These are phyloP conservation scores for Stenotaenia linearis DNA, from an alignment of 2,888 invertebrate genomes.

Conservation along the genomic window DNA sequence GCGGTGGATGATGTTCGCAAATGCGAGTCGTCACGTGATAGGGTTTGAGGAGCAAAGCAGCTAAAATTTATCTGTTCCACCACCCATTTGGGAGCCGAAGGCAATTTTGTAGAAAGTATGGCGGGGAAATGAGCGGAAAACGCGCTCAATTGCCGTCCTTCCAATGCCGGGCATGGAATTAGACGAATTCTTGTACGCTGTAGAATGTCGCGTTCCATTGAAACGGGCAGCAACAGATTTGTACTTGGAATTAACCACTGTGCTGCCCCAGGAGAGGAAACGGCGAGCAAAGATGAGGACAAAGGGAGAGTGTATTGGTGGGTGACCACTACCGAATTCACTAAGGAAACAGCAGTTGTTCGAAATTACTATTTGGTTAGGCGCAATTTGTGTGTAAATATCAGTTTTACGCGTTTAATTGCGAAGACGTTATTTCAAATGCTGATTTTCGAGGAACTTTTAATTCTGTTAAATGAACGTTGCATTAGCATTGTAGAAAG, in stretches of 20 bases:
- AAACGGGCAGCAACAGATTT: neutral
- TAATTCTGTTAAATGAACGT: no score
- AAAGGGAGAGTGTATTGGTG: neutral
- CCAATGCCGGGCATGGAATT: neutral
- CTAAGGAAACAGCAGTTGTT: no score
- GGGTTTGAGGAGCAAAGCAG: neutral
- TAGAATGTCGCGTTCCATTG: neutral
- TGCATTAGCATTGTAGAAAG: no score
- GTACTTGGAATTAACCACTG: neutral
- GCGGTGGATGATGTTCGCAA: neutral
- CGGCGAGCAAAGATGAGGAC: neutral
- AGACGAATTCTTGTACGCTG: neutral
- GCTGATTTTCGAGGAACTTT: no score
- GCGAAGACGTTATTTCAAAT: no score
- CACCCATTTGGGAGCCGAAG: neutral
- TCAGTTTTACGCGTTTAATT: no score
- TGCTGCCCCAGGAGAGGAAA: neutral
- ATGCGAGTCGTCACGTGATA: neutral
- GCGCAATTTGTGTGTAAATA: no score
- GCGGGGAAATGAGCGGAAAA: neutral
- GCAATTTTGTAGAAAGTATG: constrained; percentile 6
- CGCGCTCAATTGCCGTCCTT: constrained; percentile 3
- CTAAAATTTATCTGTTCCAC: constrained; percentile 3
- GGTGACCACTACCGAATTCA: neutral
- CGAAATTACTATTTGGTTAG: no score